Evolutionary conservation across 2,113 vertebrate species (phyloP).

Genomic region (Perognathus longimembris): DNA sequence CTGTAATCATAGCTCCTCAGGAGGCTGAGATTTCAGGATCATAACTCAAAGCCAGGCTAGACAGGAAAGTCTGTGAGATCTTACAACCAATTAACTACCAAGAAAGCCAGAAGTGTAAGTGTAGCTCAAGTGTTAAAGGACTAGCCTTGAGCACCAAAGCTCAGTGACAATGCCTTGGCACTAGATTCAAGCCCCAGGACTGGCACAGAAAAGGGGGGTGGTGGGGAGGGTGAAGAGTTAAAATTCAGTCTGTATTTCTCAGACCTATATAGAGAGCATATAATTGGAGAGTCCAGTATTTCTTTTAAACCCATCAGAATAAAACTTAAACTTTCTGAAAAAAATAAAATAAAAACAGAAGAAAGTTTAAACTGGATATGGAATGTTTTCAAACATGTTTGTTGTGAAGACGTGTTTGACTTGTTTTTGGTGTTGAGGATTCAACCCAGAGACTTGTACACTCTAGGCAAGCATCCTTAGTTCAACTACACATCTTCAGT

Average conservation of each 20-base stretch:
- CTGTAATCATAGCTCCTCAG: no score
- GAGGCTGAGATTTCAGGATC: no score
- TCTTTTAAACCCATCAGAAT: slow-evolving; percentile 8
- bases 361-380: not conserved
- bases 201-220: no score
- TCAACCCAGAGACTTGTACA: not conserved
- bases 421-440: not conserved
- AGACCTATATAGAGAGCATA: not conserved
- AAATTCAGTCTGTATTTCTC: not conserved
- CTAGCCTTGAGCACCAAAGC: no score
- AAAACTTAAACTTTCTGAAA: slow-evolving; percentile 29
- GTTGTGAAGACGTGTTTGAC: not conserved
- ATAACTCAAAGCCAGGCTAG: no score
- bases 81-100: no score
- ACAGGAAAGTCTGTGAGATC: no score
- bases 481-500: not conserved
- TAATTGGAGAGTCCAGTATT: not conserved
- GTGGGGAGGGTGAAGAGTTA: not conserved
- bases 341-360: slow-evolving; percentile 17
- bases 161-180: no score
- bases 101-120: no score
- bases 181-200: no score
- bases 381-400: not conserved
- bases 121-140: no score
- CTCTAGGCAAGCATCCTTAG: not conserved